A percentile compares a stretch with the other conserved stretches of the same genome.
Conservation (phyloP, 2,797 vertebrate species). For the Acrocephalus scirpaceus region DNA sequence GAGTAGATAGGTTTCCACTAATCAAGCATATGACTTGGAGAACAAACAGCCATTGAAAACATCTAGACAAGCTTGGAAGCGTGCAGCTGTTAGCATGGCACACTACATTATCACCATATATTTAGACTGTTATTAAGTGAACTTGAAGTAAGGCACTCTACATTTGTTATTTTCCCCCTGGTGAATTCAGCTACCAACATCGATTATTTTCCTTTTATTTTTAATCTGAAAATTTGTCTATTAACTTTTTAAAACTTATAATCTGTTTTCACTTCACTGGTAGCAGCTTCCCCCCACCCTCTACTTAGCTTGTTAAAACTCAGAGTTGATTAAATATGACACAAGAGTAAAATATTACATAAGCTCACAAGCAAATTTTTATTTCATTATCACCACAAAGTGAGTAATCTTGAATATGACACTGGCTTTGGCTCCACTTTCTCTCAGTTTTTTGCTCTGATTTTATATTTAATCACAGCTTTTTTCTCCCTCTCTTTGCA, state of each 20-base stretch:
- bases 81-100: conserved; percentile 13
- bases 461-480: conserved; percentile 74
- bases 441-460: conserved; percentile 69
- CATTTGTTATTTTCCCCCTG: conserved; percentile 36
- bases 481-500: conserved; percentile 5
- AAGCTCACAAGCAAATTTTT: conserved; percentile 59
- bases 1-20: background rate
- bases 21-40: background rate
- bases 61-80: conserved; percentile 14
- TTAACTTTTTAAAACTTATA: conserved; percentile 55
- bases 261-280: conserved; percentile 41
- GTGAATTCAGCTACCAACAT: conserved; percentile 34
- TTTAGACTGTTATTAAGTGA: conserved; percentile 59
- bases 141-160: conserved; percentile 46
- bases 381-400: conserved; percentile 67
- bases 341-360: conserved; percentile 68
- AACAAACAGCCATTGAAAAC: conserved; percentile 19
- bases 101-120: conserved; percentile 44
- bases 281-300: background rate
- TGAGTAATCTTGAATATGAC: conserved; percentile 77
- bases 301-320: conserved; percentile 30
- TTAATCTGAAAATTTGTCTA: conserved; percentile 34
- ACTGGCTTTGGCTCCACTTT: conserved; percentile 67
- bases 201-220: conserved; percentile 3
- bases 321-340: conserved; percentile 69